These are phyloP conservation scores for Pteruthius melanotis DNA, from an alignment of 2,113 vertebrate species.

Conservation along the genomic window DNA sequence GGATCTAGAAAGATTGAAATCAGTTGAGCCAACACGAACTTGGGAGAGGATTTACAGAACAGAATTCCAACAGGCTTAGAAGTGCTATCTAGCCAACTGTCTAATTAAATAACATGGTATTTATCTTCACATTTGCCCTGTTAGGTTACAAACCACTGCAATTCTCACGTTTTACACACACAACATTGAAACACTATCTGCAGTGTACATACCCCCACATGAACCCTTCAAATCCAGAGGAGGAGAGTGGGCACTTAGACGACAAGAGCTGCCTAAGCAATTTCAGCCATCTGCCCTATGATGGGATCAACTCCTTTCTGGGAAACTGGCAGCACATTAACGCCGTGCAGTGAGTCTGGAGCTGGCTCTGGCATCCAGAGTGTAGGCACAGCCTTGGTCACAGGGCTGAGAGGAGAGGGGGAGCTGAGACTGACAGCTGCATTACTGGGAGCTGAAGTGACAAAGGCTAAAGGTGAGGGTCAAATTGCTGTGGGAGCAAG, in stretches of 20 bases:
- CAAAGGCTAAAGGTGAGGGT: conserved; percentile 7
- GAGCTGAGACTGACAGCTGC: conserved; percentile 3
- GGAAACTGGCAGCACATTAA: neutral
- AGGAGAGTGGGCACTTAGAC: neutral
- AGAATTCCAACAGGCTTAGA: neutral
- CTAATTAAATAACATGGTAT: neutral
- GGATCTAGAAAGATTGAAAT: neutral
- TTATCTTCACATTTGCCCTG: neutral
- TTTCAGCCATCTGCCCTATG: neutral
- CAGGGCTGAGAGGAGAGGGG: neutral
- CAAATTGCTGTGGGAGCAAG: neutral
- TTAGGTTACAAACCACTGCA: neutral
- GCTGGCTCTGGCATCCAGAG: neutral
- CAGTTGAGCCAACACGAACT: neutral
- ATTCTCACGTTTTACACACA: neutral
- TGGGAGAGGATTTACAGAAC: neutral
- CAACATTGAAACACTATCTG: neutral
- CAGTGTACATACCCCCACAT: neutral
- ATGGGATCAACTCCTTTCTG: neutral
- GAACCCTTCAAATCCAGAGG: neutral
- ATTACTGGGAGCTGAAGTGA: neutral
- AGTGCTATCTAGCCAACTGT: neutral
- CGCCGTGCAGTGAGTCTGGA: neutral
- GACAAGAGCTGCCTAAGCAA: neutral
- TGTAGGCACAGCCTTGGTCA: neutral